These are phyloP conservation scores for Xiphorhynchus erythropygius DNA, from an alignment of 2,797 vertebrate genomes.

Conservation along the genomic window DNA sequence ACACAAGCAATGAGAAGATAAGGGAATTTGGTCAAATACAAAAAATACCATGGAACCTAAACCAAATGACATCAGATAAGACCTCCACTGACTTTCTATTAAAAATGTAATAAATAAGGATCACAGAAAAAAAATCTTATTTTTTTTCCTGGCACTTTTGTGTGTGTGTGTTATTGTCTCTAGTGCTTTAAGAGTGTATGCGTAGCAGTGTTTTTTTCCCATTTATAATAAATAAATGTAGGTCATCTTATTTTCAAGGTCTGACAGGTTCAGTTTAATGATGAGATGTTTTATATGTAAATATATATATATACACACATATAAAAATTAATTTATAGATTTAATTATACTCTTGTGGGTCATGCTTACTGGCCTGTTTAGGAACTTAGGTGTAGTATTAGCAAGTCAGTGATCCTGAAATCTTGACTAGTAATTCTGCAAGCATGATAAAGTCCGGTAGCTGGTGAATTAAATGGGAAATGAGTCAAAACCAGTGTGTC, in stretches of 20 bases:
- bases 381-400: background rate
- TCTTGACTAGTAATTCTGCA: background rate
- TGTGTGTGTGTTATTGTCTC: conserved; percentile 21
- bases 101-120: conserved; percentile 81
- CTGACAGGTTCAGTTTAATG: background rate
- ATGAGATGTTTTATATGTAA: background rate
- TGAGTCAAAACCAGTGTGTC: background rate
- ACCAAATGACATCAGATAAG: conserved; percentile 80
- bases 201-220: background rate
- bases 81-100: conserved; percentile 75
- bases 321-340: background rate
- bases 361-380: background rate
- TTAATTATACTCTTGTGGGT: background rate
- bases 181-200: conserved; percentile 15
- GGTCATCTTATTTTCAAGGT: background rate
- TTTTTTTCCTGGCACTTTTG: background rate
- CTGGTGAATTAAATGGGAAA: background rate
- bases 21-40: conserved; percentile 80
- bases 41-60: conserved; percentile 75
- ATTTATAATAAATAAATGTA: background rate
- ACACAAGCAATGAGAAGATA: conserved; percentile 77
- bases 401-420: background rate
- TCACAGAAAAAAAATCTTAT: conserved; percentile 25
- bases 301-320: too few species aligned
- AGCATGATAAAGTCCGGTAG: background rate